Evolutionary conservation across 2,888 invertebrate species (phyloP).

Genomic region (Oxyteleia sp.): DNA sequence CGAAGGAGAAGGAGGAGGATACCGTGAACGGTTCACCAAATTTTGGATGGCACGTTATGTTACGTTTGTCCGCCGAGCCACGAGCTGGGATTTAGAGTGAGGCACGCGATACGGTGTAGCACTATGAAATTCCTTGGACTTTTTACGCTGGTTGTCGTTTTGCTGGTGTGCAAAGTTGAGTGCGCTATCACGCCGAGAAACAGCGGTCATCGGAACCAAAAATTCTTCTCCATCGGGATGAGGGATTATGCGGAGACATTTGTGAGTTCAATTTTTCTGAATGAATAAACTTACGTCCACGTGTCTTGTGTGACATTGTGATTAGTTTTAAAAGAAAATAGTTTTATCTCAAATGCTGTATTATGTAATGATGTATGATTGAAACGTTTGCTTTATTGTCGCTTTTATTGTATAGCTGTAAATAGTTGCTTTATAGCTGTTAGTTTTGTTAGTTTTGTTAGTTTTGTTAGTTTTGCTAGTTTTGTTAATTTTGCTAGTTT

Average conservation of each 20-base stretch:
- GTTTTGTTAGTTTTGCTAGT: too few relatives aligned
- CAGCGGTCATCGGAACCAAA: constrained; percentile 25
- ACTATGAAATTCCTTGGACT: constrained; percentile 47
- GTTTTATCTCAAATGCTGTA: too few relatives aligned
- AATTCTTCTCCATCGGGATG: constrained; percentile 4
- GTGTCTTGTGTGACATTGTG: too few relatives aligned
- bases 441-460: too few relatives aligned
- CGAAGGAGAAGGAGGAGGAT: constrained; percentile 60
- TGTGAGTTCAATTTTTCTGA: constrained; percentile 36
- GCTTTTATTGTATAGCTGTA: too few relatives aligned
- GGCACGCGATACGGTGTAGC: constrained; percentile 21
- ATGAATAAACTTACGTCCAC: too few relatives aligned
- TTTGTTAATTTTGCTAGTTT: too few relatives aligned
- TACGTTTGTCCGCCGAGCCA: constrained; percentile 55
- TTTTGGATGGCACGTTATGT: constrained; percentile 62
- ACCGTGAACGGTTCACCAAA: constrained; percentile 60
- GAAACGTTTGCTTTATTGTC: too few relatives aligned
- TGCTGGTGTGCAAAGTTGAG: constrained; percentile 32
- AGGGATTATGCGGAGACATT: constrained; percentile 40
- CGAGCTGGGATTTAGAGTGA: constrained; percentile 51
- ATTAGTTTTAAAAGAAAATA: too few relatives aligned
- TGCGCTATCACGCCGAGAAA: constrained; percentile 31
- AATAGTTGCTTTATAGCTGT: too few relatives aligned
- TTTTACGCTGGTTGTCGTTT: constrained; percentile 26
- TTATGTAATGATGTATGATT: too few relatives aligned